Evolutionary conservation across 2,113 vertebrate species (phyloP).

Genomic region (Ptychochromis oligacanthus): DNA sequence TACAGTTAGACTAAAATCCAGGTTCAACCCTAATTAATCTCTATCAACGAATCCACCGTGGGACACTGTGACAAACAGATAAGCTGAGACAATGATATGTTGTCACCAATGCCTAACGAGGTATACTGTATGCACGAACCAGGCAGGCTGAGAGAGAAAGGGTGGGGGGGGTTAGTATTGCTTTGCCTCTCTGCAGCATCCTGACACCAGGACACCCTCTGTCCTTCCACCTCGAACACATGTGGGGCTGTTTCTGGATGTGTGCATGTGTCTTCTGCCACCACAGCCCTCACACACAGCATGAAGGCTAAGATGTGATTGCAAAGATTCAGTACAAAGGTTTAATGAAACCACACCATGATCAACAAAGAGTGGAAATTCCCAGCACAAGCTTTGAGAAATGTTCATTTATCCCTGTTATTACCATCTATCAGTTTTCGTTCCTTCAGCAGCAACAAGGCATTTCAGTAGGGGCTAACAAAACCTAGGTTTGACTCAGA

Average conservation of each 20-base stretch:
- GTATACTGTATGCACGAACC: conserved; percentile 71
- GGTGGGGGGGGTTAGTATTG: conserved; percentile 68
- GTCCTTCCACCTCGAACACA: conserved; percentile 32
- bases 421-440: conserved; percentile 45
- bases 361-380: conserved; percentile 49
- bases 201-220: conserved; percentile 51
- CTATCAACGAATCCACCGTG: conserved; percentile 28
- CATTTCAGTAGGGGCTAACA: conserved; percentile 69
- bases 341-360: conserved; percentile 48
- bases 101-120: conserved; percentile 71
- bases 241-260: conserved; percentile 38
- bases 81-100: conserved; percentile 78
- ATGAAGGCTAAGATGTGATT: conserved; percentile 59
- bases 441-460: conserved; percentile 74
- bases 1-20: conserved; percentile 1
- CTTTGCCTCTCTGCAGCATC: conserved; percentile 72
- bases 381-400: conserved; percentile 52
- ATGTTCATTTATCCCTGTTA: conserved; percentile 57
- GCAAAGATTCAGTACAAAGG: conserved; percentile 54
- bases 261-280: conserved; percentile 37
- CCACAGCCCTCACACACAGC: conserved; percentile 40
- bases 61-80: conserved; percentile 53
- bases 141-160: conserved; percentile 63
- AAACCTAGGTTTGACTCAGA: conserved; percentile 62
- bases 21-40: conserved; percentile 14